Conservation (phyloP, 2,113 vertebrate species). For the Apteryx owenii region DNA sequence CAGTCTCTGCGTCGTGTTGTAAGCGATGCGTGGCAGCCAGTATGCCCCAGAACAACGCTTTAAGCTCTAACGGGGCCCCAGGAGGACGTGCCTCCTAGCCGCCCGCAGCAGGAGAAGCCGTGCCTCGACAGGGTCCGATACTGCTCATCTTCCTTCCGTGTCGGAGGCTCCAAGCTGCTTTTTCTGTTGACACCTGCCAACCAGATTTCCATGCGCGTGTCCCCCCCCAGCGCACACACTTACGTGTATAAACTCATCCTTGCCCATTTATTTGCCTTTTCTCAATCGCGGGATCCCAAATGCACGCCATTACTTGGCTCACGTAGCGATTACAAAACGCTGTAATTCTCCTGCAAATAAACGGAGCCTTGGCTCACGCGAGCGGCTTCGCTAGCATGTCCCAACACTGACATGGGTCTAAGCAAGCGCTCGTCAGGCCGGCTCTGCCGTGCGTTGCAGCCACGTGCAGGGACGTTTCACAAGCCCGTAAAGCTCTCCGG, state of each 20-base stretch:
- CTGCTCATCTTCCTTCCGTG: neutral
- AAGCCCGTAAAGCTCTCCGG: neutral
- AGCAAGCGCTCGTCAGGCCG: neutral
- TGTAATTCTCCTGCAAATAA: neutral
- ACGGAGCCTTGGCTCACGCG: neutral
- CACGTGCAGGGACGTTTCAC: neutral
- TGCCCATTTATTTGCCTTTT: neutral
- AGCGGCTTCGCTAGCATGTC: neutral
- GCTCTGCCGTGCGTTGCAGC: neutral
- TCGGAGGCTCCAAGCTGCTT: neutral
- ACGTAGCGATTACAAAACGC: neutral
- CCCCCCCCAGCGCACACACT: fast-evolving
- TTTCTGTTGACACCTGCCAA: neutral
- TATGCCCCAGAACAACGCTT: constrained; percentile 30
- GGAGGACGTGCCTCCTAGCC: neutral
- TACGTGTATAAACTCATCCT: neutral
- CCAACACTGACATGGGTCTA: neutral
- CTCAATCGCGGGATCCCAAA: neutral
- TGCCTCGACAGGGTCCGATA: neutral
- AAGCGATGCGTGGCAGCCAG: neutral
- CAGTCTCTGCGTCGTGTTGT: neutral
- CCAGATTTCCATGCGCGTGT: fast-evolving
- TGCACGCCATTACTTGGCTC: neutral
- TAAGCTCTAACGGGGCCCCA: constrained; percentile 3
- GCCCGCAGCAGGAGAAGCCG: neutral